Evolutionary conservation across 1,140 invertebrate species (phyloP).

Genomic region (Hyposmocoma kahamanoa): DNA sequence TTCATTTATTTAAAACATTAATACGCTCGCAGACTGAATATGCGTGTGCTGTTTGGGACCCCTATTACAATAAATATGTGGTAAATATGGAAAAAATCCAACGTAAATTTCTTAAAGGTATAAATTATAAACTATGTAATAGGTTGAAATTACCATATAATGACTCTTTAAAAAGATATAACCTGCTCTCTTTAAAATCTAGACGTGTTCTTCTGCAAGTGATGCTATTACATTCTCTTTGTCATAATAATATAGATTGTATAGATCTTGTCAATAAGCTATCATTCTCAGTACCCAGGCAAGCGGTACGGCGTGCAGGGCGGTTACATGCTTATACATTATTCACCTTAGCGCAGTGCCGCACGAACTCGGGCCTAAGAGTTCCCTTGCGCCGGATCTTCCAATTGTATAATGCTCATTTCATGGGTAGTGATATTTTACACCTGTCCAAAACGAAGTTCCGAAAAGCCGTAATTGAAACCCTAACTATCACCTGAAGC

Average conservation of each 20-base stretch:
- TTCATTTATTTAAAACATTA: conserved; percentile 10
- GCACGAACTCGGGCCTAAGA: too few relatives aligned
- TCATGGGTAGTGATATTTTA: too few relatives aligned
- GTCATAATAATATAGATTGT: not conserved
- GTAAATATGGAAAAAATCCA: conserved; percentile 8
- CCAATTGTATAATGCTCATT: too few relatives aligned
- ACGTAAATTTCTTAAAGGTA: conserved; percentile 10
- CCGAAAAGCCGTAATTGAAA: too few relatives aligned
- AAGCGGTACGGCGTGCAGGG: too few relatives aligned
- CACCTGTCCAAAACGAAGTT: too few relatives aligned
- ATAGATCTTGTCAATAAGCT: not conserved
- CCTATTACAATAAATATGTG: conserved; percentile 13
- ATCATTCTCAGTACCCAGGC: too few relatives aligned
- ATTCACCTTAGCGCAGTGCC: too few relatives aligned
- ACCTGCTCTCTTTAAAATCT: not conserved
- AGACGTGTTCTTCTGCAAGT: not conserved
- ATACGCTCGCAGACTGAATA: conserved; percentile 15
- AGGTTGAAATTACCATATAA: not conserved
- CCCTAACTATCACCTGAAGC: too few relatives aligned
- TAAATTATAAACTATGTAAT: conserved; percentile 9
- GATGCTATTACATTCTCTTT: not conserved
- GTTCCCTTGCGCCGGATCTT: too few relatives aligned
- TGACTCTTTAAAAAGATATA: not conserved
- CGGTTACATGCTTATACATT: too few relatives aligned
- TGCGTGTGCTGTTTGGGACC: conserved; percentile 14